Conservation (phyloP, 2,888 invertebrate species). For the Myopa testacea region DNA sequence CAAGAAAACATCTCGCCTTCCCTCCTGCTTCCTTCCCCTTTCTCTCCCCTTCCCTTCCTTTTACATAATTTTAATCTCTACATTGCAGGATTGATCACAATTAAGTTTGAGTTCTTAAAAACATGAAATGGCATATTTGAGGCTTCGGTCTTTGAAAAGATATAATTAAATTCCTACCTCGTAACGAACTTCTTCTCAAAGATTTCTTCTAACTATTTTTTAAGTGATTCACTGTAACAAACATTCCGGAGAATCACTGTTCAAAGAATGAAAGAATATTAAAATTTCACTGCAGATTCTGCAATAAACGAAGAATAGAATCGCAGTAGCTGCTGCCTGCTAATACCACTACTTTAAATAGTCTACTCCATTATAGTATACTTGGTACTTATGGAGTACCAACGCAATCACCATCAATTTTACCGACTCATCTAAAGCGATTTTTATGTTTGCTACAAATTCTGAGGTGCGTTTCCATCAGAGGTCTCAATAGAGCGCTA, state of each 20-base stretch:
- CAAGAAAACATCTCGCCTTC: too few relatives aligned
- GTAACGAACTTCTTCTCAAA: not conserved
- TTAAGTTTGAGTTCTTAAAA: too few relatives aligned
- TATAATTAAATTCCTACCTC: not conserved
- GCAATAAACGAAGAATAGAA: not conserved
- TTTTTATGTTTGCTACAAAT: slow-evolving; percentile 7
- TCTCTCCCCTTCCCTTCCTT: too few relatives aligned
- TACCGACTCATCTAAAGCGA: not conserved
- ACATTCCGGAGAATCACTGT: not conserved
- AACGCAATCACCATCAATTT: not conserved
- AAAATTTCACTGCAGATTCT: not conserved
- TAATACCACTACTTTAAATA: not conserved
- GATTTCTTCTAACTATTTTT: not conserved
- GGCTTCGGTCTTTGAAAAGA: not conserved
- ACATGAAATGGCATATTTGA: too few relatives aligned
- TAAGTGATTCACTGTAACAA: not conserved
- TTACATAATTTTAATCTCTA: too few relatives aligned
- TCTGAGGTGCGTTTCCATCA: slow-evolving; percentile 23
- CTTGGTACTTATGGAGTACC: not conserved
- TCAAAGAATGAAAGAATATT: not conserved
- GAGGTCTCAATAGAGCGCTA: slow-evolving; percentile 18
- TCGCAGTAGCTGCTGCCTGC: not conserved
- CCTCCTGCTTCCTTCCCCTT: too few relatives aligned
- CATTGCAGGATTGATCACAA: too few relatives aligned
- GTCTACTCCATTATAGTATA: not conserved